phyloP scores from a whole-genome alignment of 2,113 vertebrate species.

The Rana temporaria region DNA sequence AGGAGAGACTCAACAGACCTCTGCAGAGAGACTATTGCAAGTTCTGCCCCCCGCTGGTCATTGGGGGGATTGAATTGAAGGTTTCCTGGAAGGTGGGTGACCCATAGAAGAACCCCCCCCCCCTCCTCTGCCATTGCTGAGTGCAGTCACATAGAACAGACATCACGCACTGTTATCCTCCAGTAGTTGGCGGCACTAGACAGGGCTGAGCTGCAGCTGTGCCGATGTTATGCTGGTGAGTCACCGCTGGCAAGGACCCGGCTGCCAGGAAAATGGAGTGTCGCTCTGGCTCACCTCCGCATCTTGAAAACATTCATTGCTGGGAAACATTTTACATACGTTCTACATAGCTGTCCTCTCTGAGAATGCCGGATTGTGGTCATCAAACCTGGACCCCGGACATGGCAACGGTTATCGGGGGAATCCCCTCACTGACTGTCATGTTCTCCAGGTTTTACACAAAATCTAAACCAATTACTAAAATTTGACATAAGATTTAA shows the following conservation, averaged over 20 bases:
- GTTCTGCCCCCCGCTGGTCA: too few species aligned
- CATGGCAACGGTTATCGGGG: too few species aligned
- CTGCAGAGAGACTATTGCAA: too few species aligned
- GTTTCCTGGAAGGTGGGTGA: conserved; percentile 14
- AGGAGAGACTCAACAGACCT: too few species aligned
- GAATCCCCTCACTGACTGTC: too few species aligned
- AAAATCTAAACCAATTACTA: too few species aligned
- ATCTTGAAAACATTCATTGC: conserved; percentile 44
- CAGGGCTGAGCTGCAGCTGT: not conserved
- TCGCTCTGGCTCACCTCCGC: conserved; percentile 44
- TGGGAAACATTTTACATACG: conserved; percentile 52
- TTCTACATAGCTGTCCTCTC: too few species aligned
- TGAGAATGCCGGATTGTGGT: too few species aligned
- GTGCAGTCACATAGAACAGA: not conserved
- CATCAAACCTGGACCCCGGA: too few species aligned
- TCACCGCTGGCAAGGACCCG: not conserved
- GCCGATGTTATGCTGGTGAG: not conserved
- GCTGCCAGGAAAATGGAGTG: conserved; percentile 41
- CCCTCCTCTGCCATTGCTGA: not conserved
- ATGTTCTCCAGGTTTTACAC: too few species aligned
- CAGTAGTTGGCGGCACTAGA: conserved; percentile 18
- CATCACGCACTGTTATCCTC: not conserved
- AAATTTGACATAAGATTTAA: too few species aligned
- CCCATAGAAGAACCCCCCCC: not conserved
- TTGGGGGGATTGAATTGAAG: too few species aligned